Conservation (phyloP, 1,140 invertebrate genomes). For the Drosophila insularis region DNA sequence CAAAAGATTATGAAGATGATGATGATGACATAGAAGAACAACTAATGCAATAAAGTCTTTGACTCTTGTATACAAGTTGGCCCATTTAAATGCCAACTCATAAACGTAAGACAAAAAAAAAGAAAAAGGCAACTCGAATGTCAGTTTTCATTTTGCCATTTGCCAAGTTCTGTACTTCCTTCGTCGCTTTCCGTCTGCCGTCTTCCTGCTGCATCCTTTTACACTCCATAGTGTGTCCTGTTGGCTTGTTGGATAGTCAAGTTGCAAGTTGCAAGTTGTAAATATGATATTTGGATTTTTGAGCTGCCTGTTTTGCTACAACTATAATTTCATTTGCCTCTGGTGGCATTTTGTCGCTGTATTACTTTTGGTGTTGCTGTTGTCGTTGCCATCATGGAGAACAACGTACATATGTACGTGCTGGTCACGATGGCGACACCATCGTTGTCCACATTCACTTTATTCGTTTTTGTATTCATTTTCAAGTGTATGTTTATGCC, state of each 20-base stretch:
- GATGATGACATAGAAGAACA: constrained; percentile 8
- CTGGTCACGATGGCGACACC: constrained; percentile 34
- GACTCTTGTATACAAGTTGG: constrained; percentile 19
- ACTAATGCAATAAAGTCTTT: constrained; percentile 19
- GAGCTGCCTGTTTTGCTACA: constrained; percentile 53
- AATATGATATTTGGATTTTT: constrained; percentile 79
- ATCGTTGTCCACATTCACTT: neutral
- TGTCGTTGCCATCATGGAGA: constrained; percentile 30
- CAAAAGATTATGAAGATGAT: neutral
- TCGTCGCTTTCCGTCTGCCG: neutral
- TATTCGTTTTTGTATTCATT: constrained; percentile 46
- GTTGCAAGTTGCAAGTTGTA: constrained; percentile 59
- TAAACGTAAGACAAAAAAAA: constrained; percentile 30
- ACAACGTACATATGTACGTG: constrained; percentile 53
- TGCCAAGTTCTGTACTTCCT: constrained; percentile 21
- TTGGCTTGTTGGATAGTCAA: constrained; percentile 19
- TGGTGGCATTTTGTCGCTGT: constrained; percentile 62
- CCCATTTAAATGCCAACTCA: constrained; percentile 16
- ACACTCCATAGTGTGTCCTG: constrained; percentile 20
- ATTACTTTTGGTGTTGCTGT: constrained; percentile 7
- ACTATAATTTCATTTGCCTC: constrained; percentile 72
- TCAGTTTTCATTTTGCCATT: constrained; percentile 62
- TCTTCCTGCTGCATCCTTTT: constrained; percentile 34
- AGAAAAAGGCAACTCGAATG: constrained; percentile 56
- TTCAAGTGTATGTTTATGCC: constrained; percentile 60